Evolutionary conservation across 2,888 invertebrate genomes (phyloP).

Genomic region (Cantharis lateralis): DNA sequence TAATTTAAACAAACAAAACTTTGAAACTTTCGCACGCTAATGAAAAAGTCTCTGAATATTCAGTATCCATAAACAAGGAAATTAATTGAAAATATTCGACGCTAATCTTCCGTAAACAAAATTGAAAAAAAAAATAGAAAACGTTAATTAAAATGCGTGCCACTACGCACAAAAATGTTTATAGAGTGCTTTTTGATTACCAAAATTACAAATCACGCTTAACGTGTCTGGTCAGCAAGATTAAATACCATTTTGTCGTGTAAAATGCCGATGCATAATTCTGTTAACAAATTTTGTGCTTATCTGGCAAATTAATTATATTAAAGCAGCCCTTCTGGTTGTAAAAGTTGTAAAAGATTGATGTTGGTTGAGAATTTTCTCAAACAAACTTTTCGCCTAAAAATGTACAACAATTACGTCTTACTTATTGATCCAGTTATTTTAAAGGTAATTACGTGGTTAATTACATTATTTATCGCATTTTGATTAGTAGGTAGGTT

Average conservation of each 20-base stretch:
- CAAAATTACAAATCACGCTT: neutral
- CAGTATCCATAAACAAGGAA: neutral
- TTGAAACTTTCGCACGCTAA: neutral
- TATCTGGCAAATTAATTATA: neutral
- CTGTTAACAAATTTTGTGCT: neutral
- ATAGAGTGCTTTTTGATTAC: neutral
- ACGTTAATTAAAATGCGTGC: neutral
- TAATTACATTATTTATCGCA: neutral
- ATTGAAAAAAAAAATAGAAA: neutral
- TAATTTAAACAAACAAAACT: neutral
- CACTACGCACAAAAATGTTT: neutral
- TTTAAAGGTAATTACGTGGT: neutral
- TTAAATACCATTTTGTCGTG: neutral
- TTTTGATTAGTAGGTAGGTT: neutral
- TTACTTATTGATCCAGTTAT: neutral
- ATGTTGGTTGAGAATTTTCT: neutral
- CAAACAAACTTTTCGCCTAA: neutral
- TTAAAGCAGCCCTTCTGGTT: neutral
- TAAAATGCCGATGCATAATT: neutral
- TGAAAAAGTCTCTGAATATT: neutral
- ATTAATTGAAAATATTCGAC: neutral
- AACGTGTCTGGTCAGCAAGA: neutral
- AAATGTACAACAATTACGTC: neutral
- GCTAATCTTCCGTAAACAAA: neutral
- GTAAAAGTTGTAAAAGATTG: neutral